Evolutionary conservation across 1,140 invertebrate species (phyloP).

Genomic region (Lasaia peninsularis): DNA sequence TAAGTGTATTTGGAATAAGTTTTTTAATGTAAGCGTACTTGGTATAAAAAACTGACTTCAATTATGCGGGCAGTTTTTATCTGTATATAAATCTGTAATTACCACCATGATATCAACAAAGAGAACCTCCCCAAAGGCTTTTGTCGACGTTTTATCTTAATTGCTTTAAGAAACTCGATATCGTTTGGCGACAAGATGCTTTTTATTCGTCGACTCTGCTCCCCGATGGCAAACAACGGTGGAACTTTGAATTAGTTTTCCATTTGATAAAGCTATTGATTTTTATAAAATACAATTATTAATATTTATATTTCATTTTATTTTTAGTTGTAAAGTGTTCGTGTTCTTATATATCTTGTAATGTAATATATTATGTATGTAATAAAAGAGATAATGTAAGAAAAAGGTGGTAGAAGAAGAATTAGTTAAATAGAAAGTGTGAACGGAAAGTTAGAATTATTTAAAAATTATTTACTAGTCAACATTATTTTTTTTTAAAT

Average conservation of each 20-base stretch:
- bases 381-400: too few relatives aligned
- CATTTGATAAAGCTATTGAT: slow-evolving; percentile 23
- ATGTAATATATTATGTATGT: too few relatives aligned
- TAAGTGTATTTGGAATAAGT: too few relatives aligned
- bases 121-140: slow-evolving; percentile 8
- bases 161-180: slow-evolving; percentile 32
- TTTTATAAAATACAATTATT: slow-evolving; percentile 8
- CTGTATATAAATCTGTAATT: slow-evolving; percentile 7
- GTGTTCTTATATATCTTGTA: neutral
- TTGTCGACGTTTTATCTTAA: slow-evolving; percentile 30
- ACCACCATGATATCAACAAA: slow-evolving; percentile 7
- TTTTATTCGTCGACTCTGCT: slow-evolving; percentile 27
- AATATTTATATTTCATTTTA: neutral
- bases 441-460: too few relatives aligned
- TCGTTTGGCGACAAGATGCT: slow-evolving; percentile 29
- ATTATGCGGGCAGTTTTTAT: slow-evolving; percentile 4
- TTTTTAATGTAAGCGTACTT: neutral
- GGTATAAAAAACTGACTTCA: neutral
- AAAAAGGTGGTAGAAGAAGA: too few relatives aligned
- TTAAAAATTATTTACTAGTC: too few relatives aligned
- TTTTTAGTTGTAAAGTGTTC: neutral
- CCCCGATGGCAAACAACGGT: slow-evolving; percentile 27
- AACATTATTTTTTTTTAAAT: too few relatives aligned
- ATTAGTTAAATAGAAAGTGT: too few relatives aligned
- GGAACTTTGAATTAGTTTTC: slow-evolving; percentile 31